Evolutionary conservation across 30 jellyfish, hydroid and myxozoan genomes (phyloP), one percentile per base, ranked within the genome.

Genomic region (Aurelia aurita): DNA sequence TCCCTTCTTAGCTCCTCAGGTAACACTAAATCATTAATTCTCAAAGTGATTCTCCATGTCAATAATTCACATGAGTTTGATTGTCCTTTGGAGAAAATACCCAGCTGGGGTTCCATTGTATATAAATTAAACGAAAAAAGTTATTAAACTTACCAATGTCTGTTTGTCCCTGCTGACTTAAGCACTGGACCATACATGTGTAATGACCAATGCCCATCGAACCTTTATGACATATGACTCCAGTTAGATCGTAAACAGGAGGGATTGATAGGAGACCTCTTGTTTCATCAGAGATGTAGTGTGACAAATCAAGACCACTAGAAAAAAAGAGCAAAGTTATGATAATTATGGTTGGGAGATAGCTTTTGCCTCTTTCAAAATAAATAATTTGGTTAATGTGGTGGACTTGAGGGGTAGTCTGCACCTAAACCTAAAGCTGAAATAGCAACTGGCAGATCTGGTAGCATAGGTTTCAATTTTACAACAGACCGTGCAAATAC

Each of bases 191-290:
- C 98, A 93, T 87, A 74, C 98, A 87, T 2, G 97, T 88, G 89
- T 93, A 93, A 77, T 93, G 98, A 31, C 98, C 98, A 72, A 93
- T 87, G 16, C 97, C 89, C 97, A 93, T 75, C 26, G 96, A 71
- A 20, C 98, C 98, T 15, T 77, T 89, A 62, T 93, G 98, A 19
- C 96, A 79, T 7, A 93, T 87, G 32, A 93, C 98, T 28, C 98
- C 98, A 77, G 81, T 65, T 68, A 93, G 79, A 57, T 93, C 98
- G 78, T 87, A 93, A 63, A 87, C 83, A 14, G 88, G 85, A 13
- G 86, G 91, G 3, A 45, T 18, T 31, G 84, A 44, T 61, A 82
- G 47, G 35, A 60, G 20, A 62, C 60, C 77, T 39, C 70, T 73
- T 43, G 96, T 82, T 64, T 93, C 98, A 32, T 87, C 89, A 3